Evolutionary conservation across 2,888 invertebrate genomes (phyloP).

Genomic region (Agriopis marginaria): DNA sequence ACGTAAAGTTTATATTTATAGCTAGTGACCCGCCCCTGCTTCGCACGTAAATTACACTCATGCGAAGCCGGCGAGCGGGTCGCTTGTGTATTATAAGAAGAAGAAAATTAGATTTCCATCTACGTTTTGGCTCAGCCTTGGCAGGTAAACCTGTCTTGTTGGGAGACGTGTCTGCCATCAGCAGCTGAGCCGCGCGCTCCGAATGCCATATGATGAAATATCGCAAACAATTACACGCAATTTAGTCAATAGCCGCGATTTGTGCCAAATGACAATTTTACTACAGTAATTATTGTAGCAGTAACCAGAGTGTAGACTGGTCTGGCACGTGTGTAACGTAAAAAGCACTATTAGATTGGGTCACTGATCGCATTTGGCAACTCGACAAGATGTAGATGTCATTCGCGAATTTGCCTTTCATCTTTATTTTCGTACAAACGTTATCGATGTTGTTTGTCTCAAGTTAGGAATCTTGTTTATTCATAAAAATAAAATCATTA

Average conservation of each 20-base stretch:
- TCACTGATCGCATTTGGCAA: slow-evolving; percentile 44
- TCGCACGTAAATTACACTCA: too few species aligned
- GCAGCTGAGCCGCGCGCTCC: too few species aligned
- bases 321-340: slow-evolving; percentile 16
- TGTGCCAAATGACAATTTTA: slow-evolving; percentile 14
- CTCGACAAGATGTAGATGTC: slow-evolving; percentile 33
- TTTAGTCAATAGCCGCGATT: neutral
- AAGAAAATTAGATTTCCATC: too few species aligned
- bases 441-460: neutral
- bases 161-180: too few species aligned
- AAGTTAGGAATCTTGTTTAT: neutral
- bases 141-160: too few species aligned
- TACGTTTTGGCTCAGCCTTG: too few species aligned
- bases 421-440: slow-evolving; percentile 36
- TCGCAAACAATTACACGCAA: neutral
- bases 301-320: slow-evolving; percentile 4
- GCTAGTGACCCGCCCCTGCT: too few species aligned
- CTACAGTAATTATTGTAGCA: neutral
- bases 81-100: too few species aligned
- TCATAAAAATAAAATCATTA: neutral
- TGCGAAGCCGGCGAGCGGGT: too few species aligned
- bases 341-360: slow-evolving; percentile 24
- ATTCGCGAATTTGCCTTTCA: slow-evolving; percentile 26
- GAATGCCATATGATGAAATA: neutral
- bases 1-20: too few species aligned